A percentile compares a stretch with the other conserved stretches of the same genome.
Conservation (phyloP, 2,797 vertebrate species). For the Galagoides demidoff region DNA sequence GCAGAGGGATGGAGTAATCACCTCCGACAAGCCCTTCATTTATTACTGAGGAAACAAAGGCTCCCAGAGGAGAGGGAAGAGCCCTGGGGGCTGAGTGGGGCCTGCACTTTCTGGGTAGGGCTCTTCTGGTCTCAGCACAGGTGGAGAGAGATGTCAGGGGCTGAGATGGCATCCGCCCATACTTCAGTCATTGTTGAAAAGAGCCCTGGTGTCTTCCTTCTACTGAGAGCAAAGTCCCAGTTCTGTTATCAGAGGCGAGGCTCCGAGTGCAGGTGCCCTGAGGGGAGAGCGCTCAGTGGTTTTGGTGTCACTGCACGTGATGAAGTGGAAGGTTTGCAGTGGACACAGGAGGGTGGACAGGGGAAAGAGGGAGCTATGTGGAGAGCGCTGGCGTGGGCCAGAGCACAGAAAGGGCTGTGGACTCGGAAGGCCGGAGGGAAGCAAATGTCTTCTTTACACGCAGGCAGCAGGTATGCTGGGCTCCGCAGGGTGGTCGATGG, state of each 20-base stretch:
- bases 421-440: accelerated
- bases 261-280: background rate
- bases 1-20: conserved; percentile 15
- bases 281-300: background rate
- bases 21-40: background rate
- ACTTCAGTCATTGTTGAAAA: background rate
- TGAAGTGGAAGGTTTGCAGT: background rate
- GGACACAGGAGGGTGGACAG: too few relatives aligned
- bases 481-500: background rate
- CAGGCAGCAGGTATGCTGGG: background rate
- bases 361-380: background rate
- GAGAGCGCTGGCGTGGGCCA: accelerated
- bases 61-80: too few relatives aligned
- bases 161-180: background rate
- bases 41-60: background rate
- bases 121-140: accelerated
- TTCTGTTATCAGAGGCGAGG: background rate
- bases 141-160: too few relatives aligned
- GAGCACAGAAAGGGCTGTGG: too few relatives aligned
- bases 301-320: background rate
- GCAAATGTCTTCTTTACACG: background rate
- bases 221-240: background rate
- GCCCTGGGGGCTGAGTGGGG: background rate
- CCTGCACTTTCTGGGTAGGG: accelerated
- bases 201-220: background rate